Percentiles rank a stretch among this genome's conserved stretches.
Evolutionary conservation across 2,113 vertebrate genomes (phyloP).

Genomic region (Petaurus breviceps): DNA sequence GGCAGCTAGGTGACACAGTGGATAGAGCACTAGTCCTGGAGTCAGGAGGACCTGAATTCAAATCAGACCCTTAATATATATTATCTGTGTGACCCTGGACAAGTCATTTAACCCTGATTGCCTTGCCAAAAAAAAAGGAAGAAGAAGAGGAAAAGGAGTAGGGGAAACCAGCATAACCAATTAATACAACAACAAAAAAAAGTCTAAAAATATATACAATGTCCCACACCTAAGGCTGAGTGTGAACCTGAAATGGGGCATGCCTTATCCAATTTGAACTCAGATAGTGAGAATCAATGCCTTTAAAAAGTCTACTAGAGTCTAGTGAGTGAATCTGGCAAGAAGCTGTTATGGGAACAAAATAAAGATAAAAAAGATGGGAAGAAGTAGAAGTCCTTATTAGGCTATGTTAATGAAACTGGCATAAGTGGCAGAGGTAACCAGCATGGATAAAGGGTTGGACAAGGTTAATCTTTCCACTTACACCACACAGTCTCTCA

Average conservation of each 20-base stretch:
- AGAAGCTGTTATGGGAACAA: neutral
- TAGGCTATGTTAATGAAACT: neutral
- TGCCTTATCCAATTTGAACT: neutral
- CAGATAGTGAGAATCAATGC: neutral
- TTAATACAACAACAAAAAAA: neutral
- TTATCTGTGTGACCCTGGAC: too few species aligned
- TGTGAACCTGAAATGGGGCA: neutral
- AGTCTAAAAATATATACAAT: neutral
- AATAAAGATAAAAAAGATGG: neutral
- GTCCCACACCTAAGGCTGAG: neutral
- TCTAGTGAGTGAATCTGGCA: neutral
- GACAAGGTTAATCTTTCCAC: neutral
- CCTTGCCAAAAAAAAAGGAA: too few species aligned
- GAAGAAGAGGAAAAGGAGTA: neutral
- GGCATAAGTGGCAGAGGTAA: neutral
- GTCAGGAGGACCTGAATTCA: too few species aligned
- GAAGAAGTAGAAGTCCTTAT: neutral
- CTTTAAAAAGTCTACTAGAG: neutral
- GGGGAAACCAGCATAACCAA: neutral
- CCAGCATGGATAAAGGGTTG: neutral
- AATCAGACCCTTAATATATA: too few species aligned
- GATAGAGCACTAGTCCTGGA: too few species aligned
- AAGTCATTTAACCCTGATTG: too few species aligned
- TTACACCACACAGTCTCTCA: neutral
- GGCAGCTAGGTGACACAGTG: too few species aligned